Base-by-base conservation (phyloP, 2,797 vertebrate genomes). In the Micromesistius poutassou region DNA sequence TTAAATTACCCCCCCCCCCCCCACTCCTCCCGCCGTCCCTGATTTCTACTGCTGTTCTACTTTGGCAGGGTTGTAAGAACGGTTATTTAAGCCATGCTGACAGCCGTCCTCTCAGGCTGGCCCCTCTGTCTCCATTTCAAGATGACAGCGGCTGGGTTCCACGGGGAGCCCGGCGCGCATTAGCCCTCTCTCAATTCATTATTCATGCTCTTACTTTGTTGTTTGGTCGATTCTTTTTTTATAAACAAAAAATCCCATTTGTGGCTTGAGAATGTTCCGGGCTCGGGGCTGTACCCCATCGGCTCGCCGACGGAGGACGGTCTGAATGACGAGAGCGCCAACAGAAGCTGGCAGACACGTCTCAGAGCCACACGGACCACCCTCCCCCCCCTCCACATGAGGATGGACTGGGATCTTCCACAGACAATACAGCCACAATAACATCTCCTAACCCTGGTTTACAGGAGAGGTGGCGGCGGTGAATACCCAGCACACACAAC, bases 101-200 rank as follows among this genome's bases (percentile, higher is more conserved):
- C 62, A 68, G 25, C 28, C 62, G 28, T 68, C 62, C 28, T 68
- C 62, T 8, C 62, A 12, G 9, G 62, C 62, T 68, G 14, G n/a
- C 62, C 62, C 3, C 25, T 68, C 62, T 68, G 62, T 66, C 62
- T 66, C 62, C 62, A 66, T 66, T 66, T 66, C 62, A 66, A 66
- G 62, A 28, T 68, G 62, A 30, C 62, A 68, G 22, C 55, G 25
- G 62, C 62, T 68, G 55, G 55, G 62, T 68, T 28, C 62, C 62
- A 28, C 62, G 12, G 62, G 62, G 62, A 68, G 1, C 10, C 25
- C 25, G 7, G 62, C 25, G 3, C 62, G 28, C 62, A 68, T 68
- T 68, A 68, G 25, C 25, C 25, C 28, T 28, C 62, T 28, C 62
- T 28, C 2, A 12, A 28, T 68, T 68, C 62, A 28, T 68, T 68